Evolutionary conservation across 2,888 invertebrate genomes (phyloP), one percentile per base, ranked within the genome.

Genomic region (Andrena dorsata): DNA sequence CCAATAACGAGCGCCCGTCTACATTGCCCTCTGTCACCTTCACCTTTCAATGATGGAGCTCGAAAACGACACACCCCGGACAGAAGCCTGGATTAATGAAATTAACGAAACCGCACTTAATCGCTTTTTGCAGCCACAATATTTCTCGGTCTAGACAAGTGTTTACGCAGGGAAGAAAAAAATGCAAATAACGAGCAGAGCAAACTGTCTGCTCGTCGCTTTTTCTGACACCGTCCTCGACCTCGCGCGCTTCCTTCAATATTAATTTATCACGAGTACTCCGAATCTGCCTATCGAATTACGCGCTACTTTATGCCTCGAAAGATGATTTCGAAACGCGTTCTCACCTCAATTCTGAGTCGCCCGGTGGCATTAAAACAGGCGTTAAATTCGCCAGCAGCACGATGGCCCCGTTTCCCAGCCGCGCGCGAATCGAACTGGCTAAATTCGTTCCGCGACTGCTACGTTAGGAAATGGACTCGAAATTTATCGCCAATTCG

Each of bases 401-500:
- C 51, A 26, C 2, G 66, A 65, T 78, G 81, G 77, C 86, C 83
- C 51, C 71, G 49, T 72, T 83, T 74, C 66, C 26, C 66, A 28
- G 49, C 41, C 47, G 74, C 53, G 58, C 64, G 74, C 64, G 32
- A 60, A 69, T 83, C 77, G 76, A 47, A 78, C 58, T 35, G 28
- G 16, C 28, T 71, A 49, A 3, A 71, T 78, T 77, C 76, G 71
- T 63, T 83, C 49, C 35, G 20, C 13, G 64, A 65, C 20, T 20
- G 28, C 4, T 28, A 23, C 35, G 65, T 51, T 72, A 58, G 76
- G 72, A 72, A 80, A 84, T 77, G 72, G 63, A 79, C 76, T 74
- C 71, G 35, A 66, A 83, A 79, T 83, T 84, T 80, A 82, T 69
- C 53, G 56, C 28, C 74, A 63, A 30, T 82, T 72, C 61, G 60